A percentile compares a stretch with the other conserved stretches of the same genome.
Conservation (phyloP, 1,140 invertebrate species). For the Globodera rostochiensis region DNA sequence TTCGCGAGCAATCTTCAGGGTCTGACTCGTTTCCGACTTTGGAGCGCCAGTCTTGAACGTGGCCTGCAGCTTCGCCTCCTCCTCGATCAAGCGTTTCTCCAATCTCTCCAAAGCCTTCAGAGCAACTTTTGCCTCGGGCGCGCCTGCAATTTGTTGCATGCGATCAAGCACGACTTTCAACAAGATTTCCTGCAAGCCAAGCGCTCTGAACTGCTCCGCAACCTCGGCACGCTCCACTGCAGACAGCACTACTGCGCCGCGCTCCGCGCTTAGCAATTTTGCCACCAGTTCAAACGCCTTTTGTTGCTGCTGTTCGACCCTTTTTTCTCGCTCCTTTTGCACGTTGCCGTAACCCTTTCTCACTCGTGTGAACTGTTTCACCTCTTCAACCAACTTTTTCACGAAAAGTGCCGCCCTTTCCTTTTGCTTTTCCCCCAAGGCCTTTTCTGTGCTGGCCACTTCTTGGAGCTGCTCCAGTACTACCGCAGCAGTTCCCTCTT, state of each 20-base stretch:
- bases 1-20: no score
- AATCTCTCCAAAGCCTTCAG: conserved; percentile 7
- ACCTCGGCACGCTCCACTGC: no score
- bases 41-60: no score
- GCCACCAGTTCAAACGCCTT: neutral
- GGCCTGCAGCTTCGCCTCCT: neutral
- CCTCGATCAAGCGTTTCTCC: conserved; percentile 7
- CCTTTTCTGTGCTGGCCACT: neutral
- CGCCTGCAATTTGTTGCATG: no score
- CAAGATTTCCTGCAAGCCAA: no score
- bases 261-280: neutral
- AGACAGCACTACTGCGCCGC: neutral
- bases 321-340: conserved; percentile 11
- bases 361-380: neutral
- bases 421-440: neutral
- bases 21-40: no score
- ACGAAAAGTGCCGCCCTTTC: conserved; percentile 6
- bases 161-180: no score
- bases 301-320: neutral
- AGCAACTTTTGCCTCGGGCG: no score
- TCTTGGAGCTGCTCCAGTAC: neutral
- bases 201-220: no score
- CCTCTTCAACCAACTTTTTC: conserved; percentile 2
- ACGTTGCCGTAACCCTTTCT: conserved; percentile 12
- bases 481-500: neutral